Evolutionary conservation across 2,888 invertebrate species (phyloP).

Genomic region (Caenorhabditis sinica): DNA sequence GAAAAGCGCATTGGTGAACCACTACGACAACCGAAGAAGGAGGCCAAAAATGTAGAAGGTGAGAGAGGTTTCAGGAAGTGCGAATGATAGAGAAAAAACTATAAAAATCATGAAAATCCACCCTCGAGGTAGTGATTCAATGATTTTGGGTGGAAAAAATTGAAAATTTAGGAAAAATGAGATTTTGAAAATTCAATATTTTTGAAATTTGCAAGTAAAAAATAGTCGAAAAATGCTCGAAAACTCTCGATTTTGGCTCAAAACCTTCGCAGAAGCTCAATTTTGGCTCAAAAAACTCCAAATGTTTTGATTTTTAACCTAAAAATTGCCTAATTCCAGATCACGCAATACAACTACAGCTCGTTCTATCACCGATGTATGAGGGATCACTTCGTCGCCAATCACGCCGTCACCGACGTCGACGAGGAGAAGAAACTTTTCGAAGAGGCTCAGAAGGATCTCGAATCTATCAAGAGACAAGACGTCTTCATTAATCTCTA

Average conservation of each 20-base stretch:
- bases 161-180: background rate
- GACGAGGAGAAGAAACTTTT: conserved; percentile 72
- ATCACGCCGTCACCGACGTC: conserved; percentile 72
- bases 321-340: conserved; percentile 78
- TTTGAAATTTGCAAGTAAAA: background rate
- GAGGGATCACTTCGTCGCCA: conserved; percentile 81
- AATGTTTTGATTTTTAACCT: too few species aligned
- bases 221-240: too few species aligned
- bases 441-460: conserved; percentile 71
- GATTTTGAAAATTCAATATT: too few species aligned
- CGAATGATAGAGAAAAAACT: background rate
- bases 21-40: conserved; percentile 81
- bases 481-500: conserved; percentile 71
- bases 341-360: conserved; percentile 82
- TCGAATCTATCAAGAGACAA: conserved; percentile 74
- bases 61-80: background rate
- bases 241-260: background rate
- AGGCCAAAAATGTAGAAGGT: conserved; percentile 76
- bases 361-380: conserved; percentile 82
- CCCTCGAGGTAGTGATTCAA: too few species aligned
- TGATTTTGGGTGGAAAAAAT: too few species aligned
- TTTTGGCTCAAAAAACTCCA: too few species aligned
- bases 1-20: conserved; percentile 75
- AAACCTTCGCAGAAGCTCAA: background rate
- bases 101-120: background rate